Base-by-base conservation (phyloP, 1,140 invertebrate species). In the Lasioglossum albipes region DNA sequence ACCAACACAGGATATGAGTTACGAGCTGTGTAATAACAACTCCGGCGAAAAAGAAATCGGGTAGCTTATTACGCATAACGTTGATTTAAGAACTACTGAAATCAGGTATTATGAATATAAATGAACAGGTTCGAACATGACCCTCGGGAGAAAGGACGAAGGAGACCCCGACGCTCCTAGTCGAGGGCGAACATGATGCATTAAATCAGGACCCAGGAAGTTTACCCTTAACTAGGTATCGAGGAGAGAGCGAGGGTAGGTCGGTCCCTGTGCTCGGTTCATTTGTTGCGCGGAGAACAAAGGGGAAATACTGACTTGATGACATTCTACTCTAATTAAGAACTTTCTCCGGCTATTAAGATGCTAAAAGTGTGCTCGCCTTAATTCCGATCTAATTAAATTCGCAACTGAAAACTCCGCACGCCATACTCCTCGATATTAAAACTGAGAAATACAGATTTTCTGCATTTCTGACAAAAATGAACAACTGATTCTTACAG, bases 21-120 rank as follows among this genome's bases (percentile, higher is more conserved):
- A 59, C n/a, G 57, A n/a, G 20, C 57, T 7, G n/a, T 20, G 57
- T 59, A 59, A 59, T 59, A 59, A 1, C 13, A 42, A 62, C 7
- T 42, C 36, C 5, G 52, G 18, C 5, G 13, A 54, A 54, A 54
- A 54, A 54, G 18, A 64, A 41, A 72, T 72, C 36, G 42, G 31
- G 27, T 5, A 27, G 16, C 76, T 49, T 42, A 45, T 78, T 77
- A 77, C 12, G 16, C 27, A 20, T 52, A 22, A 27, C 22, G 31
- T 78, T 64, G 68, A 78, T 78, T 72, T 72, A 64, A 72, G 59
- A 65, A 16, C 20, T 27, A 54, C 20, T 31, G 20, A 12, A 62
- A 78, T 78, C 31, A n/a, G 45, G 31, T 72, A 72, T 72, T 71
- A 78, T 78, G 76, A 72, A 78, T 78, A 78, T 72, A 78, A 78